A percentile compares a stretch with the other conserved stretches of the same genome.
phyloP scores from a whole-genome alignment of 2,888 invertebrate genomes.

The Ceriagrion tenellum region DNA sequence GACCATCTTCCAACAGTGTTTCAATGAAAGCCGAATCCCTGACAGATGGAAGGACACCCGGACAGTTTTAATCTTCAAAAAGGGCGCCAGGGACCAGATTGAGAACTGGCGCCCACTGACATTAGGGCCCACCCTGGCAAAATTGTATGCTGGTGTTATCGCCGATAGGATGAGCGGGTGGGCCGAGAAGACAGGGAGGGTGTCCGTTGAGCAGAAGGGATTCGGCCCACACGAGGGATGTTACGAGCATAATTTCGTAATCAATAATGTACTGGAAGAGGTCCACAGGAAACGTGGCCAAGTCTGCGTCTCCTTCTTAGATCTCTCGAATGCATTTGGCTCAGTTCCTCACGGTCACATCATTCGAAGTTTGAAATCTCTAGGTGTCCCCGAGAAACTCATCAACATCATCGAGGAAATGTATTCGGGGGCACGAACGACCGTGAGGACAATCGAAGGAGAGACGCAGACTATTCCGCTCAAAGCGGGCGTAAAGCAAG shows the following conservation, averaged over 20 bases:
- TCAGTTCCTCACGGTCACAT: too few relatives aligned
- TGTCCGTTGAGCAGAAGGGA: conserved; percentile 38
- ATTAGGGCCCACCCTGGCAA: conserved; percentile 60
- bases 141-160: conserved; percentile 53
- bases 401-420: background rate
- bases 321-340: too few relatives aligned
- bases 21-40: background rate
- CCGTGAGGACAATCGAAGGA: background rate
- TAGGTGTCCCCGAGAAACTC: background rate
- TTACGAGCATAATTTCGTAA: background rate
- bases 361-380: background rate
- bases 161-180: conserved; percentile 41
- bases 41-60: background rate
- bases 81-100: background rate
- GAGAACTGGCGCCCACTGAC: conserved; percentile 48
- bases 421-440: background rate
- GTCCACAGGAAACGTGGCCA: too few relatives aligned
- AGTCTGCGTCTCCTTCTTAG: too few relatives aligned
- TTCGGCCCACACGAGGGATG: background rate
- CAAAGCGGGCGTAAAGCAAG: conserved; percentile 74
- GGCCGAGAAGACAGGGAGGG: background rate
- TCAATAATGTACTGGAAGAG: background rate
- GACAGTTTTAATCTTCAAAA: conserved; percentile 69
- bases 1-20: background rate
- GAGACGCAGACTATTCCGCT: background rate